Evolutionary conservation across 2,888 invertebrate genomes (phyloP), one percentile per base, ranked within the genome.

Genomic region (Alloplasta piceator): DNA sequence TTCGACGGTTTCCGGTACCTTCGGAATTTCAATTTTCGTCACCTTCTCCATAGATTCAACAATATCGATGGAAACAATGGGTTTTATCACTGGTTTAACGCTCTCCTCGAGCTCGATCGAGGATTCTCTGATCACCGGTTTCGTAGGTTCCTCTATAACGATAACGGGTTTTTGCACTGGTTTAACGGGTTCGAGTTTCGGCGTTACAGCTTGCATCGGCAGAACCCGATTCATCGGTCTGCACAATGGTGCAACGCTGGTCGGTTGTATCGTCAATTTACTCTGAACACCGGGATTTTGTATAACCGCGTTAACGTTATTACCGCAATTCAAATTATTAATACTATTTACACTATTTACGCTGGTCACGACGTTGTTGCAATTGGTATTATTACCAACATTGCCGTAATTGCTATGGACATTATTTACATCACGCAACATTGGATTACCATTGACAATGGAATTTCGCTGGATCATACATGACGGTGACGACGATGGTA

Each of bases 141-240:
- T 91, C 3, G 87, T 89, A 0, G 89, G 89, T 68, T 91, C 91
- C 12, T 91, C 90, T 9, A 90, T 86, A 9, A 81, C 79, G 10
- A 88, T 84, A 14, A 90, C 88, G 0, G 86, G 82, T 60, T 90
- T 91, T 55, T 88, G 82, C 12, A 85, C 82, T 0, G 83, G 67
- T 75, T 89, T 89, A 0, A 91, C 89, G 14, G 92, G 90, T 77
- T 92, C 88, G 56, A 94, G 94, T 86, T 94, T 94, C 85, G 94
- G 94, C 6, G 94, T 94, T 71, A 95, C 94, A 82, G 96, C 95
- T 87, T 96, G 96, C 94, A 96, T 95, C 7, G 96, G 96, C 67
- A 96, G 89, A 1, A 96, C 96, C 82, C 96, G 94, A 89, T 96
- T 96, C 94, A 96, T 96, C 55, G 96, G 96, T 78, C 96, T 93